Evolutionary conservation across 2,797 vertebrate species (phyloP).

Genomic region (Channa striata): DNA sequence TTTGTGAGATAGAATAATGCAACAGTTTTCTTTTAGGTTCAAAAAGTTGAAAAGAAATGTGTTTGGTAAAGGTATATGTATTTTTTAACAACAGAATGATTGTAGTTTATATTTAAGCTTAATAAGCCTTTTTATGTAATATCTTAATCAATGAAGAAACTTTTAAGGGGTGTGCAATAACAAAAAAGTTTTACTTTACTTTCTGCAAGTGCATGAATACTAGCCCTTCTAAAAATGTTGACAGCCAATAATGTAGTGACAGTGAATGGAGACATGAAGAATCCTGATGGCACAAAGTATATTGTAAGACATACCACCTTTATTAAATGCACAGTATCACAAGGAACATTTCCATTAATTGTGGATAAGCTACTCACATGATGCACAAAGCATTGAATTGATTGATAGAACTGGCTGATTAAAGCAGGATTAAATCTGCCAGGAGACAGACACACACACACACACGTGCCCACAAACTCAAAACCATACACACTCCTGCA

Average conservation of each 20-base stretch:
- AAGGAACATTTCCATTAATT: constrained; percentile 97
- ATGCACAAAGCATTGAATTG: constrained; percentile 92
- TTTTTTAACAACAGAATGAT: too few species aligned
- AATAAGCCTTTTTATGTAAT: too few species aligned
- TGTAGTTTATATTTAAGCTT: too few species aligned
- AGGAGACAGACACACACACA: constrained; percentile 57
- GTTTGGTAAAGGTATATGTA: too few species aligned
- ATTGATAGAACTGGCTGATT: constrained; percentile 89
- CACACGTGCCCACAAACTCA: constrained; percentile 22
- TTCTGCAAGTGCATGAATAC: neutral
- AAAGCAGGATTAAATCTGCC: constrained; percentile 88
- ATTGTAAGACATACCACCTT: constrained; percentile 93
- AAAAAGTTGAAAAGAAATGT: too few species aligned
- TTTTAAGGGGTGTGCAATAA: too few species aligned
- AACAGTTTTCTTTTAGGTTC: too few species aligned
- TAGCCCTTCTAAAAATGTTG: neutral
- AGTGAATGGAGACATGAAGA: neutral
- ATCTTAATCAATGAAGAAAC: too few species aligned
- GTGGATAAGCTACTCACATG: constrained; percentile 96
- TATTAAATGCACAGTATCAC: constrained; percentile 99
- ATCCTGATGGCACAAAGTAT: neutral
- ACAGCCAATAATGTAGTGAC: neutral
- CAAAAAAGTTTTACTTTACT: too few species aligned
- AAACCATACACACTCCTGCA: constrained; percentile 39
- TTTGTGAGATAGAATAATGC: too few species aligned